Evolutionary conservation across 2,888 invertebrate genomes (phyloP).

Genomic region (Tenthredo distinguenda): DNA sequence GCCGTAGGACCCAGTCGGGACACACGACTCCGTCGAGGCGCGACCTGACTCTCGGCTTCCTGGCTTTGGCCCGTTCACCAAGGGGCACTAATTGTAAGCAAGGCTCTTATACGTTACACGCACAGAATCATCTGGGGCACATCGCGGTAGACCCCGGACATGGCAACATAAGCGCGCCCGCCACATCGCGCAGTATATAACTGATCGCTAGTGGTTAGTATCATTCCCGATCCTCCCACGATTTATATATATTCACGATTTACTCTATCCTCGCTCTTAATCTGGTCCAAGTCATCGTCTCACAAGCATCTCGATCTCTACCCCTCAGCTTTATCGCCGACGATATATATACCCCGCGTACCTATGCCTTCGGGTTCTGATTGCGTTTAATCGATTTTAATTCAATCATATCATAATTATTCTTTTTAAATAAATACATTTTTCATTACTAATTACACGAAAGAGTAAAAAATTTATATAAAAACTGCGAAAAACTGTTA

Average conservation of each 20-base stretch:
- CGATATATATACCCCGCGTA: not conserved
- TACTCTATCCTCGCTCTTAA: constrained; percentile 16
- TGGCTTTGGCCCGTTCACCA: constrained; percentile 56
- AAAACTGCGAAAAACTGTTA: not conserved
- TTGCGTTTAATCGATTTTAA: not conserved
- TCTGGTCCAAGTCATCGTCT: not conserved
- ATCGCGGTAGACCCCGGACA: constrained; percentile 62
- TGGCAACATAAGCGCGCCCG: constrained; percentile 59
- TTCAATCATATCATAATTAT: not conserved
- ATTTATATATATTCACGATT: constrained; percentile 18
- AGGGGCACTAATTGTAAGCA: constrained; percentile 58
- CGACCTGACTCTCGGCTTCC: constrained; percentile 64
- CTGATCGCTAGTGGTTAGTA: constrained; percentile 36
- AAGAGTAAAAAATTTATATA: not conserved
- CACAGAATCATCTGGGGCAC: constrained; percentile 65
- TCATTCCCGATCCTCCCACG: constrained; percentile 22
- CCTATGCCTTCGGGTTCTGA: not conserved
- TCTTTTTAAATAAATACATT: not conserved
- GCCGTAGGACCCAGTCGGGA: constrained; percentile 29
- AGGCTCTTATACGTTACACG: constrained; percentile 60
- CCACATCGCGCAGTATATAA: constrained; percentile 51
- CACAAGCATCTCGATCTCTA: not conserved
- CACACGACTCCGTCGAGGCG: constrained; percentile 31
- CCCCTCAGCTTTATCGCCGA: not conserved
- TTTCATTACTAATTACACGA: not conserved